Base-by-base conservation (phyloP, 2,797 vertebrate genomes). In the Adelosebastes latens region DNA sequence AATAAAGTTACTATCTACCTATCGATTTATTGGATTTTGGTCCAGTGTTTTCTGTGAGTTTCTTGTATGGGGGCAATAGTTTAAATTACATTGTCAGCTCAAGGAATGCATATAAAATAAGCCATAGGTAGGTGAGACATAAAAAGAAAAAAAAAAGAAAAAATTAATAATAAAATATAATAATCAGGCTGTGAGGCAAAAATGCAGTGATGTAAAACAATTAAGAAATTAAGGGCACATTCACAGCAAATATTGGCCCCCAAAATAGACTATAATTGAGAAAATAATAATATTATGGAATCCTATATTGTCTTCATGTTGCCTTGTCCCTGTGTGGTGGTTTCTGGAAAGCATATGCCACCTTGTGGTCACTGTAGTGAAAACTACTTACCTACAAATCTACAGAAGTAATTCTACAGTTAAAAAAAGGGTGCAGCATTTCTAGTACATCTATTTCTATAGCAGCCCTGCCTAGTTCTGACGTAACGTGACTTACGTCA, bases 401-500 rank as follows among this genome's bases (percentile, higher is more conserved):
- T 27, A 16, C 18, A 69, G 9, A 42, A 42, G 39, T 16, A 63
- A 6, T 73, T 34, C 16, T 27, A 16, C 18, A 69, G 9, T 4
- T 2, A 8, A 10, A 22, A 22, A 64, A 39, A 39, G 36, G 66
- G 73, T 25, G 84, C 42, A 63, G 62, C 56, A 13, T 12, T 78
- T 79, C 66, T 46, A 31, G 11, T 11, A 1, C 6, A 27, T 27
- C 12, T 72, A 5, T 31, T 78, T 72, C 70, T 74, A 66, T 2
- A 8, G 9, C 18, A 8, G 70, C 68, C 75, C 84, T 27, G 31
- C 86, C 82, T 82, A 29, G 36, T 13, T 71, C 14, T 90, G 83
- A 92, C 78, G 93, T 75, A 71, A 36, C 55, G 63, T 4, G 2
- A 46, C 0, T 12, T 22, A 79, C 87, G 92, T 94, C 88, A 94